Base-by-base conservation (phyloP, 1,140 invertebrate species). In the Hycleus phaleratus region DNA sequence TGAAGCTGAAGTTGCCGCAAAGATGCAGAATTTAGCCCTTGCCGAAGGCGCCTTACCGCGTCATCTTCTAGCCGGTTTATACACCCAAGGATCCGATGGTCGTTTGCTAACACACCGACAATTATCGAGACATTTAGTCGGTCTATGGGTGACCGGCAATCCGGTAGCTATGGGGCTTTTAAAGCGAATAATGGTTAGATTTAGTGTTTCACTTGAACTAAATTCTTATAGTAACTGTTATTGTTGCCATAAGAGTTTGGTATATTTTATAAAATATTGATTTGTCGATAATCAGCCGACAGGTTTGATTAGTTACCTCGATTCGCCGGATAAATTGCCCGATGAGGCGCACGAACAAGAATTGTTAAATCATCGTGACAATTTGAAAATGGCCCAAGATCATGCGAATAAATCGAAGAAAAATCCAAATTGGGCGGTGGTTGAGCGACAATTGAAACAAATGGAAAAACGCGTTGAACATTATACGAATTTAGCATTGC, bases 141-240 rank as follows among this genome's bases (percentile, higher is more conserved):
- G 90, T 11, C 79, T 99, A n/a, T 99, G 97, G 97, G 83, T 96
- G 0, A 95, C 92, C 9, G 93, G 93, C 47, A 95, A 98, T 78
- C 86, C 90, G 12, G 91, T 87, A 18, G 94, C 95, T 0, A 88
- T 93, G 80, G 87, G 88, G 26, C 76, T 99, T 10, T 79, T 99
- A 4, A 83, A 85, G 65, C 78, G 95, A 71, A 93, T 96, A 55
- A 82, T 98, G 83, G 94, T 95, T 78, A 75, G 56, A 57, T 51
- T 44, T 32, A 1, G 7, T 32, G 3, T 32, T 32, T 32, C 4
- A 32, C 7, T 4, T 4, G 7, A 32, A 32, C 1, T 32, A 3
- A 32, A 18, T 18, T 18, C 18, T 18, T 18, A 1, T 18, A 1
- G 18, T 18, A 18, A 18, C 39, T 12, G 12, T 49, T 57, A 24